A percentile compares a stretch with the other conserved stretches of the same genome.
Conservation (phyloP, 2,797 vertebrate genomes). For the Coreius guichenoti region DNA sequence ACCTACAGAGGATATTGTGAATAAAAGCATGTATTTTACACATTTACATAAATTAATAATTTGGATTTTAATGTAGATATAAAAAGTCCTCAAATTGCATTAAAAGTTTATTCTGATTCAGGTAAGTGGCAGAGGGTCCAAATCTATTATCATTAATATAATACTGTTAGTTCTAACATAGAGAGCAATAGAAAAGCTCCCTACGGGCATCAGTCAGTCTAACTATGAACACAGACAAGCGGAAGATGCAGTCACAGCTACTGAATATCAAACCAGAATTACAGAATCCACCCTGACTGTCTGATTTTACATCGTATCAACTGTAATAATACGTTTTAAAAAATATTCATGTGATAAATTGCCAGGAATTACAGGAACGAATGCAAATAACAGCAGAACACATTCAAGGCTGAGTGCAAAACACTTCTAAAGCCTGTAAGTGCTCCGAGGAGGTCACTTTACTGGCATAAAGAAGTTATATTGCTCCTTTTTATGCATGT, state of each 20-base stretch:
- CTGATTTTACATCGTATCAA: background rate
- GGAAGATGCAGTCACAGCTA: constrained; percentile 26
- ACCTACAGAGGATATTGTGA: background rate
- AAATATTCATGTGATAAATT: constrained; percentile 21
- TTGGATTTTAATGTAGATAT: background rate
- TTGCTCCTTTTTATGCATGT: background rate
- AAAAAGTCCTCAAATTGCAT: background rate
- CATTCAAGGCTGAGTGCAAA: background rate
- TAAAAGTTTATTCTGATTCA: constrained; percentile 7
- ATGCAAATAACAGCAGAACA: constrained; percentile 4
- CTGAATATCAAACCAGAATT: constrained; percentile 28
- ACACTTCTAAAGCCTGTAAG: constrained; percentile 15
- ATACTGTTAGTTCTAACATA: constrained; percentile 22
- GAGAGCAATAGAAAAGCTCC: constrained; percentile 24
- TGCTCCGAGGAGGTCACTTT: background rate
- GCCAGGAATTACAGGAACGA: background rate
- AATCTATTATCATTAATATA: constrained; percentile 34
- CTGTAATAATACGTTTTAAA: background rate
- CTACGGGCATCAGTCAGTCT: constrained; percentile 17
- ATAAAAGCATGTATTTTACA: background rate
- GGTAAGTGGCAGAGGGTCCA: background rate
- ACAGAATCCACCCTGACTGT: background rate
- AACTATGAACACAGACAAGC: constrained; percentile 34
- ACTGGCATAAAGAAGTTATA: background rate
- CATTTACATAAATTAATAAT: background rate